These are phyloP conservation scores for Picus viridis DNA, from an alignment of 2,797 vertebrate species.

Conservation along the genomic window DNA sequence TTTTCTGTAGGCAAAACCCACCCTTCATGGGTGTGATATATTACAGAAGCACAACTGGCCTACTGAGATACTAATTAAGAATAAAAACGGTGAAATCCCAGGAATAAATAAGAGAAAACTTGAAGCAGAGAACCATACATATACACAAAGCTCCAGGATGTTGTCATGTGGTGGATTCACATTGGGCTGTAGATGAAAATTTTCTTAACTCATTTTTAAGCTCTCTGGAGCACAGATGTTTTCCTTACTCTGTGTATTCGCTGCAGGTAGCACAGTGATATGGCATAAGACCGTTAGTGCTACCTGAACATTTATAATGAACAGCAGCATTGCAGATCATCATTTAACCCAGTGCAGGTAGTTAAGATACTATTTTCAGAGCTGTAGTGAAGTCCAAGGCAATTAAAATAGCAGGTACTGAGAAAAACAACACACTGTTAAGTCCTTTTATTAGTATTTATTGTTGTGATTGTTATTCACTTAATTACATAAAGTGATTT, in stretches of 20 bases:
- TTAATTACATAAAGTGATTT: constrained; percentile 70
- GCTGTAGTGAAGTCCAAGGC: neutral
- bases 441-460: constrained; percentile 71
- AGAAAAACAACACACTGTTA: constrained; percentile 6
- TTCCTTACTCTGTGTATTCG: neutral
- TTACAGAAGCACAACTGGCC: neutral
- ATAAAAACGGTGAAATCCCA: neutral
- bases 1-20: neutral
- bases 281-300: neutral
- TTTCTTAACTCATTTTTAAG: neutral
- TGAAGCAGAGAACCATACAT: neutral
- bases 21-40: neutral
- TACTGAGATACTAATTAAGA: neutral
- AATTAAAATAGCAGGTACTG: neutral
- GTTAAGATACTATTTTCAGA: neutral
- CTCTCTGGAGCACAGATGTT: neutral
- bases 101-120: neutral
- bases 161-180: neutral
- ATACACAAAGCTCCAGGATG: neutral
- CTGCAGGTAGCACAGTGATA: neutral
- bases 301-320: neutral
- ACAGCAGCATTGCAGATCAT: neutral
- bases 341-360: neutral
- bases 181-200: neutral
- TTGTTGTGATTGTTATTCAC: constrained; percentile 67